phyloP scores from a whole-genome alignment of 1,140 invertebrate species.

The Neomicropteryx cornuta region DNA sequence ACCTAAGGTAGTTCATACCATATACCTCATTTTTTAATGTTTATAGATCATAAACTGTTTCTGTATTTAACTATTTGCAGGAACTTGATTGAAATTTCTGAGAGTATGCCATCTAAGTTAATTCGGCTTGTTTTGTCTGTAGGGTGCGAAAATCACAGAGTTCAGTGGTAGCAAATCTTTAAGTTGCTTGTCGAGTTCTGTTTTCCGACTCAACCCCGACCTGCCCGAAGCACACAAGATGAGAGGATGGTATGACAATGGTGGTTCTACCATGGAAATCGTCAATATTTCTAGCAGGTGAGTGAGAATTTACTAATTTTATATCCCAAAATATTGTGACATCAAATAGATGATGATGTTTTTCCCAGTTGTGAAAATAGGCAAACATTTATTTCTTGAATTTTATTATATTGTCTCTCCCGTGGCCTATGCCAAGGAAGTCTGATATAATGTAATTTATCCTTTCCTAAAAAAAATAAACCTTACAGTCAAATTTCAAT shows the following conservation, averaged over 20 bases:
- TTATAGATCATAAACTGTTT: not conserved
- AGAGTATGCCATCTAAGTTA: no score
- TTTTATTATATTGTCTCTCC: constrained; percentile 8
- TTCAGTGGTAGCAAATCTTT: constrained; percentile 61
- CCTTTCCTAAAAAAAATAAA: no score
- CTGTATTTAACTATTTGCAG: not conserved
- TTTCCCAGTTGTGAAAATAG: no score
- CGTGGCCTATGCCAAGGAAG: not conserved
- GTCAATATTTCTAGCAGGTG: constrained; percentile 52
- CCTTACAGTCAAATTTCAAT: no score
- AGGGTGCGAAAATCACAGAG: constrained; percentile 29
- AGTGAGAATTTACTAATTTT: constrained; percentile 2
- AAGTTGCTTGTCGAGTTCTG: constrained; percentile 43
- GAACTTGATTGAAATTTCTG: no score
- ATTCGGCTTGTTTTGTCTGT: no score
- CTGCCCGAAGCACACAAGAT: constrained; percentile 75
- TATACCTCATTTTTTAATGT: not conserved
- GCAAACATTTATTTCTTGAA: no score
- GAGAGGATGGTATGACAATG: constrained; percentile 82
- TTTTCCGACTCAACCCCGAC: constrained; percentile 78
- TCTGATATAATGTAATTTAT: no score
- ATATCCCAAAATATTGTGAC: not conserved
- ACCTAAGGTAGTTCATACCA: not conserved
- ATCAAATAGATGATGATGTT: not conserved
- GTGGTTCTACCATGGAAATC: constrained; percentile 47